phyloP scores from a whole-genome alignment of 37 sponge, comb jelly and placozoan species.

The Haliclona indistincta region DNA sequence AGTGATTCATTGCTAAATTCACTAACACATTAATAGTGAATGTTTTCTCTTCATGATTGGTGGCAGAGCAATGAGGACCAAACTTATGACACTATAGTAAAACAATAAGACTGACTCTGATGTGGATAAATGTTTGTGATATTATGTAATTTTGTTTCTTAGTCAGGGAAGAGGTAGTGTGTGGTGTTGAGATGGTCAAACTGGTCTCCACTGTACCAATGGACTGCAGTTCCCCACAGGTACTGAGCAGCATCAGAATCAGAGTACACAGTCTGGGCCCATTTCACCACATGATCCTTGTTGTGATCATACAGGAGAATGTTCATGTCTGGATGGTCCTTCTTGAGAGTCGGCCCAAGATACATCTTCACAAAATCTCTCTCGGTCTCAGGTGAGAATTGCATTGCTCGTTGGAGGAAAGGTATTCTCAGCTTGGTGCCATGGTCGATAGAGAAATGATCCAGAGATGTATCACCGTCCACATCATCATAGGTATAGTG shows the following conservation, averaged over 20 bases:
- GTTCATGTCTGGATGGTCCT: slow-evolving; percentile 68
- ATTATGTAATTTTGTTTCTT: too few relatives aligned
- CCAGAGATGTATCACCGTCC: slow-evolving; percentile 52
- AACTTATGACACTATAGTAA: slow-evolving; percentile 53
- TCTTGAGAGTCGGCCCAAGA: slow-evolving; percentile 55
- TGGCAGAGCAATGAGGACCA: slow-evolving; percentile 62
- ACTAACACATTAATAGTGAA: too few relatives aligned
- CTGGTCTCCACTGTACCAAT: slow-evolving; percentile 82
- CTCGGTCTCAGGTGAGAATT: slow-evolving; percentile 73
- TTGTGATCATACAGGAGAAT: slow-evolving; percentile 81
- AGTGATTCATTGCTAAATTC: too few relatives aligned
- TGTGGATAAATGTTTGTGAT: too few relatives aligned
- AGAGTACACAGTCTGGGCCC: slow-evolving; percentile 75
- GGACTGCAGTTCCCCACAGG: slow-evolving; percentile 81
- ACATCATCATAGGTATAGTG: slow-evolving; percentile 74
- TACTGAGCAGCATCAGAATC: slow-evolving; percentile 71
- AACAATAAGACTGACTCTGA: too few relatives aligned
- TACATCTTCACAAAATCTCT: slow-evolving; percentile 61
- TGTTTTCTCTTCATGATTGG: too few relatives aligned
- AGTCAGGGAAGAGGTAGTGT: slow-evolving; percentile 62
- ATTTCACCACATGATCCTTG: slow-evolving; percentile 78
- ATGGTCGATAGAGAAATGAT: slow-evolving; percentile 64
- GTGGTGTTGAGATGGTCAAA: slow-evolving; percentile 70
- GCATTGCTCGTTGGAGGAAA: slow-evolving; percentile 69
- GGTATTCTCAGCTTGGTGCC: slow-evolving; percentile 68